Evolutionary conservation across 2,113 vertebrate genomes (phyloP), one percentile per base, ranked within the genome.

Genomic region (Zosterops hypoxanthus): DNA sequence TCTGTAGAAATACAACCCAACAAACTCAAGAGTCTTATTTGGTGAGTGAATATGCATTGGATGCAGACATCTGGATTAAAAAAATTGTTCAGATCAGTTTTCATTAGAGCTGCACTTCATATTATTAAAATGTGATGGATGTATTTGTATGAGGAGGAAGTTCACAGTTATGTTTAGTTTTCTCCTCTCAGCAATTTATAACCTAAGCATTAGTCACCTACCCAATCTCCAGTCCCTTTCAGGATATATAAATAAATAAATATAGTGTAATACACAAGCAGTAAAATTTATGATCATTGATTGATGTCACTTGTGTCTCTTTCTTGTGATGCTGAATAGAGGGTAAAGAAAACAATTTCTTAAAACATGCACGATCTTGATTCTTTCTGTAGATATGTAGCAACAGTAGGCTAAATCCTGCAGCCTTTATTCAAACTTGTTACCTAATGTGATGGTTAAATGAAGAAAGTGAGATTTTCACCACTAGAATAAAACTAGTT

Each of bases 181-280:
- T 94, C 52, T 80, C 61, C 44, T 85, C 52, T 80, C 90, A 73
- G 52, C 42, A 93, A 96, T 95, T 92, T 86, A 29, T 87, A 90
- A 70, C 76, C 70, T 22, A 19, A 36, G 52, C 44, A 76, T 97
- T 94, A 93, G 69, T 96, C 92, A 95, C 59, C 89, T 85, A 85
- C 52, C 82, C 80, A 96, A 97, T 97, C 80, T 92, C 50, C 66
- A 82, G 73, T 66, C n/a, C 64, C 53, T 84, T 82, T 72, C 70
- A 66, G 47, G 64, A 59, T 68, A 72, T 77, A 90, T 41, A 91
- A 92, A 91, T 92, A 91, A 92, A 91, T 92, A 91, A 92, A 95
- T 86, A 31, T 4, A 55, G 24, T n/a, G 33, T 46, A 82, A 86
- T 63, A 50, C 2, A 1, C n/a, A 21, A 88, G 50, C 66, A 84